Conservation (phyloP, 2,113 vertebrate genomes). For the Poeciliopsis turrubarensis region DNA sequence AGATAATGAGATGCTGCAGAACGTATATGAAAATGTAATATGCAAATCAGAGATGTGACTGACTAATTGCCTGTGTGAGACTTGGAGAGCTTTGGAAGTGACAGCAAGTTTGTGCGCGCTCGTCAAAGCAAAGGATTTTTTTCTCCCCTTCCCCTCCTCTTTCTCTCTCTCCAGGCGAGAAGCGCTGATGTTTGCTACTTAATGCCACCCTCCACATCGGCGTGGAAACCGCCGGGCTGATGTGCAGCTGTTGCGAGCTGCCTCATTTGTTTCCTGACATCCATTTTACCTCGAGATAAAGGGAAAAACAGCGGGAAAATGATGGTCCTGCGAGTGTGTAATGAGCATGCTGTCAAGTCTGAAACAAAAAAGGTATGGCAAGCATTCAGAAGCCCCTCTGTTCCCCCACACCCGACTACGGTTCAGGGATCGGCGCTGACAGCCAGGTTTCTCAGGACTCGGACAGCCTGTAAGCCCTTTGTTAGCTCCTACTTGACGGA, state of each 20-base stretch:
- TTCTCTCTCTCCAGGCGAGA: constrained; percentile 20
- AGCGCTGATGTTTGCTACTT: constrained; percentile 56
- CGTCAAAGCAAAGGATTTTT: constrained; percentile 47
- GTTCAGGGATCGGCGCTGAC: constrained; percentile 61
- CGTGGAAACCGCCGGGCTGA: constrained; percentile 56
- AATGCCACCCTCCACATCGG: constrained; percentile 60
- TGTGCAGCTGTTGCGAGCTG: constrained; percentile 70
- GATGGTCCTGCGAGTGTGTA: constrained; percentile 65
- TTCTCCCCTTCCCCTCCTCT: neutral
- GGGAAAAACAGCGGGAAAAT: constrained; percentile 66
- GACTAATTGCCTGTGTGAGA: constrained; percentile 66
- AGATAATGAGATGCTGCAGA: constrained; percentile 59
- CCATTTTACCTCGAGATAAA: constrained; percentile 73
- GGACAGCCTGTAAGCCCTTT: constrained; percentile 38
- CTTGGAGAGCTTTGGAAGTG: constrained; percentile 36
- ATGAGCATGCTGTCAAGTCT: constrained; percentile 68
- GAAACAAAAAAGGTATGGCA: constrained; percentile 45
- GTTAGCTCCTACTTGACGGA: constrained; percentile 29
- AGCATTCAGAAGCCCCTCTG: constrained; percentile 30
- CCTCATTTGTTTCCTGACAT: constrained; percentile 74
- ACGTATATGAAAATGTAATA: constrained; percentile 65
- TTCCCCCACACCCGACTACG: constrained; percentile 1
- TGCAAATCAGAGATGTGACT: constrained; percentile 65
- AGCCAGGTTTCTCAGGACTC: constrained; percentile 31
- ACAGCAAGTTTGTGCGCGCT: constrained; percentile 48